Conservation (phyloP, 2,797 vertebrate species). For the Margarornis squamiger region DNA sequence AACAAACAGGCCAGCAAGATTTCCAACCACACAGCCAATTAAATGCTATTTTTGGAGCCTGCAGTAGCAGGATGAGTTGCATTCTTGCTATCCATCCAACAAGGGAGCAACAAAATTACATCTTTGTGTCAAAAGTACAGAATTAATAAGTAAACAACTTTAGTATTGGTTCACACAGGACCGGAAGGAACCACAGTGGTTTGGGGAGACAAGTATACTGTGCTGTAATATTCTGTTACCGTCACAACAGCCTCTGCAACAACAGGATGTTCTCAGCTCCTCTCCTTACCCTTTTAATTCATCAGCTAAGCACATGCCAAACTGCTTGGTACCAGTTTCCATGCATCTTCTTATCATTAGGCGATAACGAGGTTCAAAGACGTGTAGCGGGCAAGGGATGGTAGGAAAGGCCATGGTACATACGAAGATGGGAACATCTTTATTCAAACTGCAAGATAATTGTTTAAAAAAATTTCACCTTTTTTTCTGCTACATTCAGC, state of each 20-base stretch:
- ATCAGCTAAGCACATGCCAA: constrained; percentile 93
- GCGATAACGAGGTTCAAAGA: constrained; percentile 91
- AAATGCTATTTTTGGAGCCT: constrained; percentile 22
- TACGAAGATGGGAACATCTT: constrained; percentile 95
- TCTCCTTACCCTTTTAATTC: constrained; percentile 86
- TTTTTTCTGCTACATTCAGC: background rate
- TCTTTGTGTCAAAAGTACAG: background rate
- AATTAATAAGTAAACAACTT: background rate
- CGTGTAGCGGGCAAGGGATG: constrained; percentile 90
- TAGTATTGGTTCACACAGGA: background rate
- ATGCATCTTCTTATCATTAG: constrained; percentile 95
- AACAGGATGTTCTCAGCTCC: background rate
- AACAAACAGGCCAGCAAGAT: constrained; percentile 19
- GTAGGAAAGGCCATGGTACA: constrained; percentile 96
- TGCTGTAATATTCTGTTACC: background rate
- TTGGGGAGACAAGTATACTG: constrained; percentile 16
- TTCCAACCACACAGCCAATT: background rate
- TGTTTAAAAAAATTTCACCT: background rate
- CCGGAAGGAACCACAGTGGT: background rate
- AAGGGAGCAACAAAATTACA: background rate
- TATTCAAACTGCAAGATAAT: constrained; percentile 83
- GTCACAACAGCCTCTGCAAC: background rate
- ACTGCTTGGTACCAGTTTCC: constrained; percentile 93
- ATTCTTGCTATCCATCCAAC: background rate
- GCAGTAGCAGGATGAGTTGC: background rate